phyloP scores from a whole-genome alignment of 1,140 invertebrate species.

The Dinothrombium tinctorium region DNA sequence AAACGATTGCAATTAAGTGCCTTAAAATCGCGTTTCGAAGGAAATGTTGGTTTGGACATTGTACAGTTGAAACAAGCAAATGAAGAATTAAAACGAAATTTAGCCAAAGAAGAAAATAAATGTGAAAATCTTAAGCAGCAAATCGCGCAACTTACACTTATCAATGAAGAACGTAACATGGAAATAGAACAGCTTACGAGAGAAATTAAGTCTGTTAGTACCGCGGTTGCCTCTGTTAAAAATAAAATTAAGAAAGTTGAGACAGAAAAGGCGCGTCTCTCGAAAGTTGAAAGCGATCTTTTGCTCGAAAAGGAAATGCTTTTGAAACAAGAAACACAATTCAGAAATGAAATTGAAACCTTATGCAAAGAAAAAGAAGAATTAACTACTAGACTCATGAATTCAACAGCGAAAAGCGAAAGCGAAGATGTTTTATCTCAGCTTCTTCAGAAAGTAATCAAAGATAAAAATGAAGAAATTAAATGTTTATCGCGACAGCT shows the following conservation, averaged over 20 bases:
- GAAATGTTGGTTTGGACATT: neutral
- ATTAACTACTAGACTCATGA: too few species aligned
- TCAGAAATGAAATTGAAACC: too few species aligned
- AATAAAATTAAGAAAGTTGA: too few species aligned
- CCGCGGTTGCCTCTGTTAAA: too few species aligned
- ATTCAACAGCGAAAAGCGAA: too few species aligned
- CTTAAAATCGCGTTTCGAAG: conserved; percentile 3
- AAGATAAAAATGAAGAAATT: conserved; percentile 1
- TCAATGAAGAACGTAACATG: neutral
- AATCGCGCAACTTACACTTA: neutral
- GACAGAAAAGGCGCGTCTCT: too few species aligned
- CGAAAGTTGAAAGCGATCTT: too few species aligned
- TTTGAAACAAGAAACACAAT: too few species aligned
- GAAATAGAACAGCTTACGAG: neutral
- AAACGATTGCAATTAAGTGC: conserved; percentile 7
- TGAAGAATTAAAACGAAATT: neutral
- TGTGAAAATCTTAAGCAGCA: neutral
- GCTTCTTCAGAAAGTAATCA: neutral
- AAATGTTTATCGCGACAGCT: neutral
- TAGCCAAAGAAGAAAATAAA: neutral
- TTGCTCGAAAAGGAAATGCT: too few species aligned
- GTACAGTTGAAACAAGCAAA: neutral
- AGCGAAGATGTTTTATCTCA: too few species aligned
- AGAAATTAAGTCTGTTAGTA: neutral
- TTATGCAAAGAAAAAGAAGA: too few species aligned